Percentiles rank a stretch among this genome's conserved stretches.
These are phyloP conservation scores for Procambarus clarkii DNA, from an alignment of 1,140 invertebrate species.

Conservation along the genomic window DNA sequence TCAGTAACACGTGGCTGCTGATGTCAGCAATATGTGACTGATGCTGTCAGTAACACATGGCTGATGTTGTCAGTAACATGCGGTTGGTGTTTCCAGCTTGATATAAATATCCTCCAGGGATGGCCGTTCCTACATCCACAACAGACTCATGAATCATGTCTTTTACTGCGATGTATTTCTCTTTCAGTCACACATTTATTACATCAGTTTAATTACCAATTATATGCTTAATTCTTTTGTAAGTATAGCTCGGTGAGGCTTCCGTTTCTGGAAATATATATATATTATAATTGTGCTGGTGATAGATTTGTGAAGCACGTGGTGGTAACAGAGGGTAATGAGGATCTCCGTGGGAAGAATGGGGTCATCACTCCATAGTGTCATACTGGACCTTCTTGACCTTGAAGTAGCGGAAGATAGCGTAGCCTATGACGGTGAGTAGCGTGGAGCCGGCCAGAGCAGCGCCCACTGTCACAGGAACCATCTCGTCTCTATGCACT, in stretches of 20 bases:
- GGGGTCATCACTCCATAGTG: constrained; percentile 44
- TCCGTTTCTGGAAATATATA: background rate
- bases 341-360: background rate
- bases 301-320: too few relatives aligned
- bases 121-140: too few relatives aligned
- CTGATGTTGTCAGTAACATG: too few relatives aligned
- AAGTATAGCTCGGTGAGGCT: background rate
- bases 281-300: too few relatives aligned
- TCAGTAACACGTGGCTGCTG: too few relatives aligned
- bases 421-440: constrained; percentile 49
- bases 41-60: too few relatives aligned
- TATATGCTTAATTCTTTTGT: background rate
- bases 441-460: constrained; percentile 45
- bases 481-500: constrained; percentile 53
- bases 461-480: constrained; percentile 53
- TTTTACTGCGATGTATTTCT: background rate
- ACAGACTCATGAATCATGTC: too few relatives aligned
- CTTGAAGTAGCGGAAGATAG: constrained; percentile 66
- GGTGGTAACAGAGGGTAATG: too few relatives aligned
- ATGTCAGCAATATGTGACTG: too few relatives aligned
- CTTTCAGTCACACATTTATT: background rate
- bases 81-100: too few relatives aligned
- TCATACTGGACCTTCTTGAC: constrained; percentile 65
- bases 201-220: background rate
- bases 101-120: too few relatives aligned